Conservation (phyloP, 30 jellyfish, hydroid and myxozoan species). For the Aurelia sp. region DNA sequence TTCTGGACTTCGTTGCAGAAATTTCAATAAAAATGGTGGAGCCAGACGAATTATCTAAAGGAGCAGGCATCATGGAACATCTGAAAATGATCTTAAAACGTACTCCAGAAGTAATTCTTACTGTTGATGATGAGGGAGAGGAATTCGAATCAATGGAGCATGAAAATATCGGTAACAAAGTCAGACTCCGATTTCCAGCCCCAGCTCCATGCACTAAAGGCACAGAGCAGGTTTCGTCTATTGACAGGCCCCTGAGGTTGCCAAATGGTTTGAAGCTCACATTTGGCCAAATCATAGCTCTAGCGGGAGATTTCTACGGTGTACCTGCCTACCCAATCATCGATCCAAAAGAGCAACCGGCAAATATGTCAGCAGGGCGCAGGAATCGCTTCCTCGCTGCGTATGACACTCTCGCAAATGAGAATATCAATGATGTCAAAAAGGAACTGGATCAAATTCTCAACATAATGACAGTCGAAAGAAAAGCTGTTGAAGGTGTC, state of each 20-base stretch:
- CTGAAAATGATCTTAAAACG: background rate
- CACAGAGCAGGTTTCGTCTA: background rate
- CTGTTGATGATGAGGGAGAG: conserved; percentile 5
- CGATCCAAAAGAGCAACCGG: background rate
- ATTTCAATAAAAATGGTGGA: background rate
- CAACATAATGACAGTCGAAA: background rate
- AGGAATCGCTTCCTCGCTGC: conserved; percentile 19
- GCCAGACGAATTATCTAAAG: background rate
- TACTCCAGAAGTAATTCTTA: background rate
- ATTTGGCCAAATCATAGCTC: conserved; percentile 38
- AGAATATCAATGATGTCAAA: background rate
- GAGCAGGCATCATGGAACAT: background rate
- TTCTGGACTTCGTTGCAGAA: background rate
- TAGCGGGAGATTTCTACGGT: conserved; percentile 36
- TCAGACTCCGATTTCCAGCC: conserved; percentile 9
- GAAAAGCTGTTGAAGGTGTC: background rate
- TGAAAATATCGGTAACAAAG: conserved; percentile 5
- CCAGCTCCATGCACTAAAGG: background rate
- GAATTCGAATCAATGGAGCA: conserved; percentile 17
- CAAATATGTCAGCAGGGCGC: background rate
- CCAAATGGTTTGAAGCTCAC: conserved; percentile 41
- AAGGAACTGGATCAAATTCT: conserved; percentile 15
- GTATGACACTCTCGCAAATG: conserved; percentile 12
- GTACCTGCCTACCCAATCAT: conserved; percentile 25
- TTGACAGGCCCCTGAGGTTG: background rate